Evolutionary conservation across 2,113 vertebrate genomes (phyloP), one percentile per base, ranked within the genome.

Genomic region (zebrafish (Danio rerio)): DNA sequence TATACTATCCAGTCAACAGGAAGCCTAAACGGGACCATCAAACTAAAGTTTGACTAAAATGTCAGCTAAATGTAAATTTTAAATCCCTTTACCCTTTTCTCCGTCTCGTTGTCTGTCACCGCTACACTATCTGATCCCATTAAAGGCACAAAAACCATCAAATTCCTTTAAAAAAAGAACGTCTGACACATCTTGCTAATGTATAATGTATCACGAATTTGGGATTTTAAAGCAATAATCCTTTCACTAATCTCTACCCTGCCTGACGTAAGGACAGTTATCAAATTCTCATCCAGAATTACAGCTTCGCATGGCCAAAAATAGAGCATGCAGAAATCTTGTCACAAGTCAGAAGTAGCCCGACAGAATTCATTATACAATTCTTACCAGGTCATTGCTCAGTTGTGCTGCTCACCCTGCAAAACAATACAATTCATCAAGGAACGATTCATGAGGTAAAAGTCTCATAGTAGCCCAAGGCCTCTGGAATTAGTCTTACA

Each of bases 401-500:
- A n/a, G n/a, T 21, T 76, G 74, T 21, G 3, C 56, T 20, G 20
- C 74, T 62, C n/a, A 49, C 20, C 69, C 9, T 61, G 56, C 2
- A 47, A 76, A 47, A 76, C 52, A 56, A n/a, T 56, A 21, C 55
- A 75, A 12, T 59, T 49, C 21, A 63, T 78, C 75, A 62, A 16
- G 58, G 55, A 62, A 62, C 1, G 0, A 50, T 50, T 62, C 49
- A 42, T 16, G 42, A 61, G 58, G 58, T 78, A 31, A 78, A 62
- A 31, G 74, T 20, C 42, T 43, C 12, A 2, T 31, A 42, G 59
- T 76, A 61, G 11, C 45, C 9, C 45, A 65, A 50, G 61, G 58
- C 58, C 20, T 18, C n/a, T 45, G 21, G 80, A 85, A 76, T 78
- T 76, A 61, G 59, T 85, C 69, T 59, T 49, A 15, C 61, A n/a